These are phyloP conservation scores for Metopolophium dirhodum DNA, from an alignment of 1,140 invertebrate genomes.

Conservation along the genomic window DNA sequence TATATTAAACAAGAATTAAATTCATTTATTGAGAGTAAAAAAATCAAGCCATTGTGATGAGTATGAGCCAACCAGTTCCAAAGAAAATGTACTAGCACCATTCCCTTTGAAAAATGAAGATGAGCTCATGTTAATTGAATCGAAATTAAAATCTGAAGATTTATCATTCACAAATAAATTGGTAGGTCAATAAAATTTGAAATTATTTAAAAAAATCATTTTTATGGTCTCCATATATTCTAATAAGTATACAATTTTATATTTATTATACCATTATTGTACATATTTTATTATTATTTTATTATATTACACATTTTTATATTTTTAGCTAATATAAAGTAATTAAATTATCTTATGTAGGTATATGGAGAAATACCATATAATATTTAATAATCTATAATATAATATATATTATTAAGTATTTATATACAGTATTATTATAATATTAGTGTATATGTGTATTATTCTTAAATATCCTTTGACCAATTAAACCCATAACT, in stretches of 20 bases:
- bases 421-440: too few species aligned
- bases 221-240: neutral
- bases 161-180: neutral
- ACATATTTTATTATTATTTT: neutral
- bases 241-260: neutral
- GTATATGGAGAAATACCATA: neutral
- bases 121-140: neutral
- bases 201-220: neutral
- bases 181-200: neutral
- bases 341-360: neutral
- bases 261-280: neutral
- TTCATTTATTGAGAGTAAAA: constrained; percentile 10
- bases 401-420: neutral
- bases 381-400: neutral
- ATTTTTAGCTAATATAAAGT: neutral
- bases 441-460: too few species aligned
- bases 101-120: neutral
- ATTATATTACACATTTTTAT: too few species aligned
- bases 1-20: constrained; percentile 26
- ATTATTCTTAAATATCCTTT: too few species aligned
- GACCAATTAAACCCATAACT: too few species aligned
- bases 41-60: neutral
- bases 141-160: neutral
- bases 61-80: neutral
- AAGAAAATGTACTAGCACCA: neutral